A percentile compares a stretch with the other conserved stretches of the same genome.
These are phyloP conservation scores for Gopherus flavomarginatus DNA, from an alignment of 2,113 vertebrate species.

Conservation along the genomic window DNA sequence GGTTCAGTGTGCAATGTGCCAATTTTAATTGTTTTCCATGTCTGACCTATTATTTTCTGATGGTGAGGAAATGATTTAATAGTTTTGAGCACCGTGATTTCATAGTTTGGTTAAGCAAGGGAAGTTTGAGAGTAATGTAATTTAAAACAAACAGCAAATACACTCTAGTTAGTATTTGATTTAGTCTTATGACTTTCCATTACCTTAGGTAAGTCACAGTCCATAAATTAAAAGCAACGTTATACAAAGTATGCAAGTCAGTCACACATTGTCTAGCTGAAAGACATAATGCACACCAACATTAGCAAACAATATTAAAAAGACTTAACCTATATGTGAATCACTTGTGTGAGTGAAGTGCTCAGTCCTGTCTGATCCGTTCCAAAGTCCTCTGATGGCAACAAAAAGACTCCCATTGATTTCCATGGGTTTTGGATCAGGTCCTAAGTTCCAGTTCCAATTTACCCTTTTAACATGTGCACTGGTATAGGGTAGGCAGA, in stretches of 20 bases:
- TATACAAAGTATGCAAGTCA: not conserved
- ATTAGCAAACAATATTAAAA: not conserved
- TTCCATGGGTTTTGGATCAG: not conserved
- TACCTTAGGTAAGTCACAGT: not conserved
- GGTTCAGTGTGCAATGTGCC: conserved; percentile 12
- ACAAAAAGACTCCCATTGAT: not conserved
- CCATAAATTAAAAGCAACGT: not conserved
- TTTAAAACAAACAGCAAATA: conserved; percentile 68
- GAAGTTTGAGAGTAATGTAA: conserved; percentile 72
- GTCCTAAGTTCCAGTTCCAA: not conserved
- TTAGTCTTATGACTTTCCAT: not conserved
- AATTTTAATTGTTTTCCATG: conserved; percentile 66
- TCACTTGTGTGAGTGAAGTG: fast-evolving
- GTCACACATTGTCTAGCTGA: not conserved
- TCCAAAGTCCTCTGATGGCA: not conserved
- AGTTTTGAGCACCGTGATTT: conserved; percentile 76
- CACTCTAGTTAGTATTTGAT: not conserved
- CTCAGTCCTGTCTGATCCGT: not conserved
- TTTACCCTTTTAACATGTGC: fast-evolving
- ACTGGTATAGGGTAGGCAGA: not conserved
- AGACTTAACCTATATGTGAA: not conserved
- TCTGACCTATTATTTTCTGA: conserved; percentile 70
- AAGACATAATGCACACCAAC: not conserved
- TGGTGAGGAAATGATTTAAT: conserved; percentile 81
- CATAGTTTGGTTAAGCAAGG: conserved; percentile 62